A percentile compares a stretch with the other conserved stretches of the same genome.
These are phyloP conservation scores for Sclerodermus sp. DNA, from an alignment of 2,888 invertebrate genomes.

Conservation along the genomic window DNA sequence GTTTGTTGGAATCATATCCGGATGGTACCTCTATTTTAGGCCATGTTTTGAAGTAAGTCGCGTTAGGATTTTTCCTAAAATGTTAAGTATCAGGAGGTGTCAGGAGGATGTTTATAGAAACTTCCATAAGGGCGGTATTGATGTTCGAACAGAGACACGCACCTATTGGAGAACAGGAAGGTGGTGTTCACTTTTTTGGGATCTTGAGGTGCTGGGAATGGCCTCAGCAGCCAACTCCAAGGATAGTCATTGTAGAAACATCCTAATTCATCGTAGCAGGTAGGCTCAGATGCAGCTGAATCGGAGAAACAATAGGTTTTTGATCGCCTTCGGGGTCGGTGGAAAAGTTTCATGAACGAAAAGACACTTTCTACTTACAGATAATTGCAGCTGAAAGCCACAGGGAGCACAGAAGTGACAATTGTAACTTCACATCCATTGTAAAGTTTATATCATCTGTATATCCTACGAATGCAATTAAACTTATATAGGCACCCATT, in stretches of 20 bases:
- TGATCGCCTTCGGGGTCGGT: no score
- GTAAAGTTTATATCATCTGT: background rate
- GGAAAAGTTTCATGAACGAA: no score
- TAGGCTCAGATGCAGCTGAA: background rate
- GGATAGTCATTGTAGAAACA: conserved; percentile 52
- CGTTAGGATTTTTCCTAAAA: conserved; percentile 15
- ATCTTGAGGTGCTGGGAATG: conserved; percentile 44
- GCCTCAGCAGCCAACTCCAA: conserved; percentile 50
- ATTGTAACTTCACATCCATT: background rate
- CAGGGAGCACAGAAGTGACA: background rate
- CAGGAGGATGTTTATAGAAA: no score
- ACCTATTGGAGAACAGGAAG: conserved; percentile 47
- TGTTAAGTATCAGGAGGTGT: no score
- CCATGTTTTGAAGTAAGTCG: conserved; percentile 22
- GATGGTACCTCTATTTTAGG: conserved; percentile 35
- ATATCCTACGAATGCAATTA: background rate
- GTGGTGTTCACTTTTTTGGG: conserved; percentile 48
- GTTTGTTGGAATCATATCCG: conserved; percentile 24
- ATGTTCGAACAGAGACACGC: no score
- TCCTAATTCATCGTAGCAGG: conserved; percentile 52
- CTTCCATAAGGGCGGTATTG: no score
- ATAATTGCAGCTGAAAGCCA: background rate
- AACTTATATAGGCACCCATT: background rate
- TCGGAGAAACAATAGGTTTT: no score
- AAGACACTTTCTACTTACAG: background rate